Evolutionary conservation across 1,140 invertebrate genomes (phyloP).

Genomic region (Macrostomum lignano): DNA sequence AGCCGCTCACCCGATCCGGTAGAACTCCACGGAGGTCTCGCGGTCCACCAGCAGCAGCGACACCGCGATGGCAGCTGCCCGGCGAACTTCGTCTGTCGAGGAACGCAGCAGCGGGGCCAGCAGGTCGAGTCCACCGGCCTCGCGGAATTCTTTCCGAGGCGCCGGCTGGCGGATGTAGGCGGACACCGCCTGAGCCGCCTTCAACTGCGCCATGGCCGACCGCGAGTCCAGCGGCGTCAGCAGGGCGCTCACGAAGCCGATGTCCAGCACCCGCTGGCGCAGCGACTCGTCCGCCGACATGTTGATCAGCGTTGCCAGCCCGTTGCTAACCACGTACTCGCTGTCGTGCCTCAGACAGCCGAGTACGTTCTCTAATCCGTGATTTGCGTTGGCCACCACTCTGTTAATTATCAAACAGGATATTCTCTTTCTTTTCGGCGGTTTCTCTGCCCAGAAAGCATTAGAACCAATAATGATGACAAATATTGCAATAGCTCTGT

Average conservation of each 20-base stretch:
- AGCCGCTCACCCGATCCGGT: too few species aligned
- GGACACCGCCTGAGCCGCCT: too few species aligned
- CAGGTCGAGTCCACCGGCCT: neutral
- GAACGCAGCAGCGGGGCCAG: neutral
- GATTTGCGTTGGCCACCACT: constrained; percentile 4
- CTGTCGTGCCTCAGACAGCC: constrained; percentile 12
- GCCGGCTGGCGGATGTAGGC: neutral
- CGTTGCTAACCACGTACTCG: constrained; percentile 20
- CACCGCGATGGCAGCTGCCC: constrained; percentile 1
- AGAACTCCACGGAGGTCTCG: too few species aligned
- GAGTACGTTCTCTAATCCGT: constrained; percentile 19
- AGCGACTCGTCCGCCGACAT: constrained; percentile 19
- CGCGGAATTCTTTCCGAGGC: neutral
- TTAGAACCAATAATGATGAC: neutral
- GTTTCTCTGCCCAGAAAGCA: neutral
- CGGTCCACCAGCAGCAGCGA: constrained; percentile 1
- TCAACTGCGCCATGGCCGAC: too few species aligned
- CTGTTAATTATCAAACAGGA: neutral
- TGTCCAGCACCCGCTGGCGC: constrained; percentile 13
- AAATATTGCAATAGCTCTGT: too few species aligned
- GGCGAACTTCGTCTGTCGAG: constrained; percentile 4
- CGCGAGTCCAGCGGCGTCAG: constrained; percentile 17
- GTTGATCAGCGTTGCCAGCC: constrained; percentile 20
- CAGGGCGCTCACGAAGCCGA: constrained; percentile 14
- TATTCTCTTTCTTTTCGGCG: too few species aligned